These are phyloP conservation scores for Andrena chrysosceles DNA, from an alignment of 2,888 invertebrate species.

Conservation along the genomic window DNA sequence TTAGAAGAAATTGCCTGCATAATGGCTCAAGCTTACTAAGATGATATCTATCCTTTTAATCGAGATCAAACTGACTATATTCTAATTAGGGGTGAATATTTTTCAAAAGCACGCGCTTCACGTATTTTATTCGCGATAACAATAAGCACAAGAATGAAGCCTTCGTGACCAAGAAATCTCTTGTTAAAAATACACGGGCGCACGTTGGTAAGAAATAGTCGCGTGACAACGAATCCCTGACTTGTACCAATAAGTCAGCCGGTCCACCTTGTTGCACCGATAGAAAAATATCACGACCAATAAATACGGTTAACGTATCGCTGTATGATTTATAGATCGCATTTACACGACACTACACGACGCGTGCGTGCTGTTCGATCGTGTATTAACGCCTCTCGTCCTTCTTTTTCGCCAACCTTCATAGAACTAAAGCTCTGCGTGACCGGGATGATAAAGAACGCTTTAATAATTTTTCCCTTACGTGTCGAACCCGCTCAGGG, in stretches of 20 bases:
- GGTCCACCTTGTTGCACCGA: conserved; percentile 23
- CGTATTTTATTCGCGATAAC: too few species aligned
- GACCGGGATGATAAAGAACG: conserved; percentile 42
- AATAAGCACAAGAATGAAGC: too few species aligned
- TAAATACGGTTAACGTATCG: conserved; percentile 42
- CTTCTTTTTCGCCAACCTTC: neutral
- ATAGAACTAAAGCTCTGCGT: conserved; percentile 31
- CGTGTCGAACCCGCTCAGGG: conserved; percentile 9
- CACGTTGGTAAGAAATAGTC: conserved; percentile 16
- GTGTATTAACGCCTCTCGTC: conserved; percentile 48
- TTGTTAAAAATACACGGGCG: neutral
- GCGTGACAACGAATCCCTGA: conserved; percentile 49
- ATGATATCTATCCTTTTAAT: neutral
- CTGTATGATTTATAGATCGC: conserved; percentile 52
- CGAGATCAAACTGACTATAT: too few species aligned
- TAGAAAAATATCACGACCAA: conserved; percentile 46
- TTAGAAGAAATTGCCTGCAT: neutral
- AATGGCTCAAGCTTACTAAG: neutral
- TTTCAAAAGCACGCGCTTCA: too few species aligned
- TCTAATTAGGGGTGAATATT: too few species aligned
- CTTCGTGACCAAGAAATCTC: too few species aligned
- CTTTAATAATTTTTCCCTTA: conserved; percentile 35
- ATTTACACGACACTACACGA: conserved; percentile 43
- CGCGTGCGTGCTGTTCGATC: conserved; percentile 54
- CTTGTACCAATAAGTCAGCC: conserved; percentile 47